Base-by-base conservation (phyloP, 2,113 vertebrate species). In the Hystrix cristata region DNA sequence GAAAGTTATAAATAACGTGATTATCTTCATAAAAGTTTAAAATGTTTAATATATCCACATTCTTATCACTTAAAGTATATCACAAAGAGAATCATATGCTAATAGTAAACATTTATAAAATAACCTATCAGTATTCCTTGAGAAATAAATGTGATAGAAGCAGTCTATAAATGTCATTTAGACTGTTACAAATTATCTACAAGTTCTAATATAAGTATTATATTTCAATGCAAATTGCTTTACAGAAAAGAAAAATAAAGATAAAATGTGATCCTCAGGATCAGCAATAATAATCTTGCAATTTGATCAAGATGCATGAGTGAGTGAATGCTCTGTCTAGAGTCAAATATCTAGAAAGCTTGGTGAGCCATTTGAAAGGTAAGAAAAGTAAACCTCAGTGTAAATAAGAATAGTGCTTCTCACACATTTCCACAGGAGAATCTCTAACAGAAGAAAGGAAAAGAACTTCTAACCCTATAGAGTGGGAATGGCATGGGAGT, bases 1-100 rank as follows among this genome's bases (percentile, higher is more conserved):
- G 86, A 89, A 95, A 97, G 90, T 5, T 89, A 69, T 96, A 96
- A 92, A 98, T 18, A 86, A 72, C 1, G 0, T 0, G 55, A 53
- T 60, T 67, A 92, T 81, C 96, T 79, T 90, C 86, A 96, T 25
- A 43, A 74, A 94, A 87, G 10, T 62, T 96, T 85, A 95, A 83
- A 48, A 84, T 59, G 38, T 93, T 92, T 51, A 3, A 67, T 29
- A 76, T 5, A 85, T 21, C 13, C 1, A 67, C 3, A 72, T 16
- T 67, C 65, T 62, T 91, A 91, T 10, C 55, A 89, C 1, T 62
- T 81, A 89, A 91, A 65, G 55, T 84, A 25, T 43, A 95, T 34
- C 55, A 51, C 53, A 88, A 43, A 87, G 65, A 95, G 19, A 97
- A 27, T 62, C 55, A 94, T 6, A 55, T 81, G 18, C 21, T 74